Evolutionary conservation across 2,888 invertebrate genomes (phyloP).

Genomic region (Caenorhabditis virilis): DNA sequence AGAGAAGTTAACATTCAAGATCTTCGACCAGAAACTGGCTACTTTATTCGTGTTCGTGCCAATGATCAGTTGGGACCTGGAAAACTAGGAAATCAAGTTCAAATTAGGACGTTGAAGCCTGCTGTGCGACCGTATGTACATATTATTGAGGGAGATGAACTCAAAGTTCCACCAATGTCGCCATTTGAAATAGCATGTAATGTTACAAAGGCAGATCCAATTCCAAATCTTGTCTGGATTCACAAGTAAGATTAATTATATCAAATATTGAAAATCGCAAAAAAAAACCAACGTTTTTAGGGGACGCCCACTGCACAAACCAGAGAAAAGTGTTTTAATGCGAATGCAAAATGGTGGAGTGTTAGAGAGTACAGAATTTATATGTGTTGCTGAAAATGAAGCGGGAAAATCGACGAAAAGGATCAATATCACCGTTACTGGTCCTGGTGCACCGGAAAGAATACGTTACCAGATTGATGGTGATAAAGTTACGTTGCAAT

Average conservation of each 20-base stretch:
- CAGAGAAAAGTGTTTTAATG: slow-evolving; percentile 52
- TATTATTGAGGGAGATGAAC: slow-evolving; percentile 64
- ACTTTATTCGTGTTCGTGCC: slow-evolving; percentile 63
- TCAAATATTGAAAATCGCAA: too few species aligned
- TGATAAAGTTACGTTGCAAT: slow-evolving; percentile 60
- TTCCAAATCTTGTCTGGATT: slow-evolving; percentile 58
- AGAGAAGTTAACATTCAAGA: slow-evolving; percentile 55
- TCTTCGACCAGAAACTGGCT: slow-evolving; percentile 60
- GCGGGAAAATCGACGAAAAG: slow-evolving; percentile 61
- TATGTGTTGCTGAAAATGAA: slow-evolving; percentile 66
- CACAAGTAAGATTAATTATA: slow-evolving; percentile 47
- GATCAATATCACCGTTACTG: slow-evolving; percentile 60
- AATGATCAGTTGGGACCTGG: slow-evolving; percentile 65
- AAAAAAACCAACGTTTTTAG: slow-evolving; percentile 17
- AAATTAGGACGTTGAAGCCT: slow-evolving; percentile 60
- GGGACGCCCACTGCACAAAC: slow-evolving; percentile 57
- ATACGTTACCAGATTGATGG: slow-evolving; percentile 66
- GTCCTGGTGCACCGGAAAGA: slow-evolving; percentile 63
- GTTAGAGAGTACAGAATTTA: slow-evolving; percentile 59
- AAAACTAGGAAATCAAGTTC: slow-evolving; percentile 62
- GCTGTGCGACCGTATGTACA: slow-evolving; percentile 62
- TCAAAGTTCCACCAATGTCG: slow-evolving; percentile 58
- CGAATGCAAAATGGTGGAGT: slow-evolving; percentile 60
- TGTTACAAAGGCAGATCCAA: slow-evolving; percentile 64
- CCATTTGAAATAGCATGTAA: slow-evolving; percentile 64